A percentile compares a stretch with the other conserved stretches of the same genome.
phyloP scores from a whole-genome alignment of 2,888 invertebrate species.

The Pherbina coryleti region DNA sequence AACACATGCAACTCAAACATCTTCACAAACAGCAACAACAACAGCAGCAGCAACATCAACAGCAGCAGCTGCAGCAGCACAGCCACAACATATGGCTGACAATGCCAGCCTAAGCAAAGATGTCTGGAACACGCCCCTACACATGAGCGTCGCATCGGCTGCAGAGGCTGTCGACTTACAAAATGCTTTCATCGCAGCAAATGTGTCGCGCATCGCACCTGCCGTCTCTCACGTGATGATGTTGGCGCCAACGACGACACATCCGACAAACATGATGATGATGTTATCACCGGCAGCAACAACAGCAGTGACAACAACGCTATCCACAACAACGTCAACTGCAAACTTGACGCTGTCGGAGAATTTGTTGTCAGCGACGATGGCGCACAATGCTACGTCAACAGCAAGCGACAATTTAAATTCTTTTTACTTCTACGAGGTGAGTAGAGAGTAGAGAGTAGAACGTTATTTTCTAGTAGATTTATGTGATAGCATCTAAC shows the following conservation, averaged over 20 bases:
- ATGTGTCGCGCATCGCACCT: constrained; percentile 53
- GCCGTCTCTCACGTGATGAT: constrained; percentile 64
- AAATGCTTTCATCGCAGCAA: not conserved
- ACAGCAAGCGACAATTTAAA: constrained; percentile 57
- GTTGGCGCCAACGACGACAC: constrained; percentile 57
- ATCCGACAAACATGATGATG: constrained; percentile 39
- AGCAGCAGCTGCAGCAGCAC: constrained; percentile 17
- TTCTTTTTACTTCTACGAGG: constrained; percentile 70
- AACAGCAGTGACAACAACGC: constrained; percentile 40
- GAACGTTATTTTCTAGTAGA: not conserved
- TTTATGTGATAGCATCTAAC: not conserved
- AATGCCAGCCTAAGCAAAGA: not conserved
- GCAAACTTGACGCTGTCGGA: constrained; percentile 29
- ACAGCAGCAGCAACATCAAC: not conserved
- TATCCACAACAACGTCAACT: constrained; percentile 34
- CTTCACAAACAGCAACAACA: not conserved
- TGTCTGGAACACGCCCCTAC: constrained; percentile 21
- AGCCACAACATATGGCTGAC: constrained; percentile 5
- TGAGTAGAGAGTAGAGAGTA: constrained; percentile 59
- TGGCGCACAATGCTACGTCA: constrained; percentile 38
- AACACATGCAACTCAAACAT: constrained; percentile 9
- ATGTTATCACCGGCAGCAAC: constrained; percentile 39
- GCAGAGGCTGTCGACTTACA: constrained; percentile 12
- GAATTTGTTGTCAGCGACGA: constrained; percentile 10
- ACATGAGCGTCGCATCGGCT: constrained; percentile 41